Conservation (phyloP, 92 coral and sea anemone genomes). For the Chrysogorgia sp. region DNA sequence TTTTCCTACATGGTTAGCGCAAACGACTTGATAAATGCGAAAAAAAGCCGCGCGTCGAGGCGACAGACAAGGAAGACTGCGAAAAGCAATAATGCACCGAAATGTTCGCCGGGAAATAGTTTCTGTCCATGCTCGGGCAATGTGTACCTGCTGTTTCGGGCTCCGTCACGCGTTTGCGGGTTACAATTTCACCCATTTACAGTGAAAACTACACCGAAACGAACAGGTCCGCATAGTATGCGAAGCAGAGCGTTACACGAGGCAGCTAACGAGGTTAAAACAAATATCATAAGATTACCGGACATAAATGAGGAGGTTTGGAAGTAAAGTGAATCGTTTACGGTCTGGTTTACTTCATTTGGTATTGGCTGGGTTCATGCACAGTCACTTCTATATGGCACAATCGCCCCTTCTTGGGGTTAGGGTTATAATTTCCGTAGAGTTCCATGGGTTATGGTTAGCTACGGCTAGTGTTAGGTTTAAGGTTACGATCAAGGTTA, state of each 20-base stretch:
- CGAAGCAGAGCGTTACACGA: not conserved
- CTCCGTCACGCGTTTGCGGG: conserved; percentile 41
- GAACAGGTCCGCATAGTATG: not conserved
- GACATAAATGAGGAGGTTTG: conserved; percentile 23
- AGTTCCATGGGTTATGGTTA: no score
- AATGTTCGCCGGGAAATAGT: conserved; percentile 5
- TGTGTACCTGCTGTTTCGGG: conserved; percentile 38
- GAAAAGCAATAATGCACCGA: not conserved
- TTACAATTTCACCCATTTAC: not conserved
- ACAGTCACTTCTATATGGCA: no score
- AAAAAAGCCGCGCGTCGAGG: not conserved
- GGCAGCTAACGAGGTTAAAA: not conserved
- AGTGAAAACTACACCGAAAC: conserved; percentile 2
- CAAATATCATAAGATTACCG: conserved; percentile 21
- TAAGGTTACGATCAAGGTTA: no score
- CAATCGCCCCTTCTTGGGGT: no score
- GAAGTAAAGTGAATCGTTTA: not conserved
- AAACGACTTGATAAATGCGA: conserved; percentile 16
- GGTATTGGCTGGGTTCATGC: no score
- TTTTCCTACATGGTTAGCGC: conserved; percentile 36
- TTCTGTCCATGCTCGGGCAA: not conserved
- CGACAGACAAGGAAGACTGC: not conserved
- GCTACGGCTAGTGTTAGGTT: no score
- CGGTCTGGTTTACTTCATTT: no score
- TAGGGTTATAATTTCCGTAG: no score